Evolutionary conservation across 2,888 invertebrate genomes (phyloP), one percentile per base, ranked within the genome.

Genomic region (Agrilus cyanescens): DNA sequence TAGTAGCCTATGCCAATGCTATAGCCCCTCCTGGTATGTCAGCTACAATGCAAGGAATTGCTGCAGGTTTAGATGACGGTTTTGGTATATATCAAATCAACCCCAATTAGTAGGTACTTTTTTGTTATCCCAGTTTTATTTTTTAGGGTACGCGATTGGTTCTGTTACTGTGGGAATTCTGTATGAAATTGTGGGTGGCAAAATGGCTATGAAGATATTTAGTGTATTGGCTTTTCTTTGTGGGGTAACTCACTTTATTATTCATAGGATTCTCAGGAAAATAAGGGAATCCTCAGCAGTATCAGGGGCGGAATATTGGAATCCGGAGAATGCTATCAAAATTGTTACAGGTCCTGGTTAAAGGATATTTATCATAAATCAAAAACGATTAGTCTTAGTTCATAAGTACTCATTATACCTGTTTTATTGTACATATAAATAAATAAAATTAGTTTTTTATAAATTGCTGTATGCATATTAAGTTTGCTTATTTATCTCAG

Each of bases 11-110:
- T 47, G 75, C 75, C 2, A 72, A 73, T 50, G 67, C 63, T 3
- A 59, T 74, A 31, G 67, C 75, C 4, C 74, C 75, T 2, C 59
- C 63, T 12, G 67, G 88, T 0, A 81, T 85, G 44, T 83, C 85
- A 4, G 87, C 87, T 6, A 88, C 88, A 0, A 80, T 89, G 44
- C 89, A 90, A 61, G 88, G 88, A 0, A 74, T 89, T 20, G 83
- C 86, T 31, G 86, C 87, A 1, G 88, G 87, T n/a, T 81, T 87
- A 79, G 88, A 88, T 58, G 89, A 89, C 57, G 88, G 88, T 0
- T 68, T 87, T 20, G 84, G 83, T 82, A 57, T 63, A 70, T 41
- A 40, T 12, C 34, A 12, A 20, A 4, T 4, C 20, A 5, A n/a
- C n/a, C n/a, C n/a, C n/a, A n/a, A 40, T 36, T 18, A 32, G n/a